Evolutionary conservation across 2,797 vertebrate genomes (phyloP), one percentile per base, ranked within the genome.

Genomic region (Chrosomus eos): DNA sequence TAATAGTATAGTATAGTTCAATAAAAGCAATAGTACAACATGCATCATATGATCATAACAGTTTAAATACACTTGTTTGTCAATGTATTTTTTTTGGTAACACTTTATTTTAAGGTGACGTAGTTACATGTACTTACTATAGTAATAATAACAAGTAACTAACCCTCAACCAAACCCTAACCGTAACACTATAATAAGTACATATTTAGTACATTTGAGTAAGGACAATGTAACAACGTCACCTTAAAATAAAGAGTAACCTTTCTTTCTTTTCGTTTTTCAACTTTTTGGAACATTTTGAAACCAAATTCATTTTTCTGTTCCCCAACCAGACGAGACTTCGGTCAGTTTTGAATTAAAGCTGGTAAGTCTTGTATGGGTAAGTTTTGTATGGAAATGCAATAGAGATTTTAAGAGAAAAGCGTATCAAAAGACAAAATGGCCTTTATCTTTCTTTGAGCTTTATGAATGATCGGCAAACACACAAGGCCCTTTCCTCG

Each of bases 291-390:
- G 36, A 64, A 67, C 19, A 21, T 86, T 88, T 55, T 72, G 31
- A 82, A 85, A 80, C 45, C 33, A 81, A 80, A 84, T 48, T 10
- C 2, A 33, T 81, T 76, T 84, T 84, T 82, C 58, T 83, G 83
- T 82, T 81, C 64, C 80, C 60, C 78, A 72, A 86, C 82, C 86
- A 89, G 89, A 87, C 31, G 58, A 88, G 83, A 85, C 87, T 84
- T 77, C 62, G 38, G 55, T 83, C 74, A 75, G 60, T 81, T 82
- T 88, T 85, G 66, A 87, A 62, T 70, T 88, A 86, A 67, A 80
- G 77, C 80, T 76, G 82, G 87, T 90, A 84, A 87, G 90, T 90
- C 74, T 76, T 43, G 79, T 40, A 62, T 79, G 80, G 88, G 87
- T 90, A 84, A 88, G 87, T 85, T 78, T 45, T 72, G 64, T 81